Base-by-base conservation (phyloP, 1,140 invertebrate species). In the Pachyrhynchus sulphureomaculatus region DNA sequence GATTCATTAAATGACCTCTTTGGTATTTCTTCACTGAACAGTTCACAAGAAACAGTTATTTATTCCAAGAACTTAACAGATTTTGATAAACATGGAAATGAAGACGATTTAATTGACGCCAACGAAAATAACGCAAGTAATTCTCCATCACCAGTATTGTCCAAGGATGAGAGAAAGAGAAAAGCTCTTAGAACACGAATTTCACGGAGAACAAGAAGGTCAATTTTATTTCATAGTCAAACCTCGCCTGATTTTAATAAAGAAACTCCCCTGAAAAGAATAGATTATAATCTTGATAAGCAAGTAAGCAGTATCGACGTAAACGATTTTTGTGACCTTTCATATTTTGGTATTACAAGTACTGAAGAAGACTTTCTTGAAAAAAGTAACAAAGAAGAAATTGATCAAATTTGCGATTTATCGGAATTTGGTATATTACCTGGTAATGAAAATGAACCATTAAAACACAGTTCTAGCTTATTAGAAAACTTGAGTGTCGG, bases 351-450 rank as follows among this genome's bases (percentile, higher is more conserved):
- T 17, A 49, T 13, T 8, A 12, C 21, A 36, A 20, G 33, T 17
- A 36, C 34, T 21, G 9, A 18, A 49, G 29, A 60, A 47, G 21
- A 21, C 3, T 44, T 17, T 13, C 41, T 15, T 32, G 32, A 32
- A 29, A 44, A 13, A 47, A 26, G 21, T 5, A 48, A 29, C 10
- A 12, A 6, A 10, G 12, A 17, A 15, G 56, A 56, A 34, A 39
- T 68, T 8, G 49, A 48, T 15, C 62, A 67, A 18, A 44, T 72
- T 33, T 72, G 67, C 36, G 70, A 72, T 65, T 56, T 72, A 24
- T 67, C 70, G 13, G 36, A 55, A 37, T 72, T 70, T 54, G 69
- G 58, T 2, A 32, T 59, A 33, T 21, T 15, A n/a, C 12, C 21
- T 34, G 20, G 6, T 18, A n/a, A 44, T 1, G 6, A 44, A 4